Conservation (phyloP, 2,113 vertebrate species). For the Prionailurus viverrinus region DNA sequence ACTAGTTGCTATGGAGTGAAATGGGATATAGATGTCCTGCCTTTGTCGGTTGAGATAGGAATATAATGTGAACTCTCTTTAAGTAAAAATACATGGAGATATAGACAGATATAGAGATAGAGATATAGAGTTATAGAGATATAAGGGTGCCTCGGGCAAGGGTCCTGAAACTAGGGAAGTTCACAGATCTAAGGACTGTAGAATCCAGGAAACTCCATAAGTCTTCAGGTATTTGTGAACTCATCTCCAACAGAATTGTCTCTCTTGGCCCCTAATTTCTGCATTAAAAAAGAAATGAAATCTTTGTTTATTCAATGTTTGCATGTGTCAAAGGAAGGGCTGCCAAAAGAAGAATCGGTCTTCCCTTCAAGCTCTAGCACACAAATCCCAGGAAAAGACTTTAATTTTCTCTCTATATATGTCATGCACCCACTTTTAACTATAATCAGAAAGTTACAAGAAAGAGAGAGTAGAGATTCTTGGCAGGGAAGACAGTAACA, state of each 20-base stretch:
- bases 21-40: not conserved
- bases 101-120: too few species aligned
- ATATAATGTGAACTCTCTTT: not conserved
- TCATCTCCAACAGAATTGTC: not conserved
- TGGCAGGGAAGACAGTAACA: not conserved
- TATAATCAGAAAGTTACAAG: not conserved
- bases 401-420: not conserved
- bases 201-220: not conserved
- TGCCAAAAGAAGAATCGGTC: not conserved
- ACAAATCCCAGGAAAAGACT: not conserved
- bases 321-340: not conserved
- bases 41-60: not conserved
- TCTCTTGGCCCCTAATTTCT: not conserved
- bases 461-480: not conserved
- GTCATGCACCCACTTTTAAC: not conserved
- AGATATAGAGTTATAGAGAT: too few species aligned
- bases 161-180: not conserved
- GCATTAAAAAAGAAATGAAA: not conserved
- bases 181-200: not conserved
- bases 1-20: not conserved
- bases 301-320: not conserved
- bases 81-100: not conserved
- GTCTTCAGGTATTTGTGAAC: not conserved
- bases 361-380: not conserved
- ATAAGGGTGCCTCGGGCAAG: not conserved